A percentile compares a stretch with the other conserved stretches of the same genome.
These are phyloP conservation scores for Clivina fossor DNA, from an alignment of 2,888 invertebrate genomes.

Conservation along the genomic window DNA sequence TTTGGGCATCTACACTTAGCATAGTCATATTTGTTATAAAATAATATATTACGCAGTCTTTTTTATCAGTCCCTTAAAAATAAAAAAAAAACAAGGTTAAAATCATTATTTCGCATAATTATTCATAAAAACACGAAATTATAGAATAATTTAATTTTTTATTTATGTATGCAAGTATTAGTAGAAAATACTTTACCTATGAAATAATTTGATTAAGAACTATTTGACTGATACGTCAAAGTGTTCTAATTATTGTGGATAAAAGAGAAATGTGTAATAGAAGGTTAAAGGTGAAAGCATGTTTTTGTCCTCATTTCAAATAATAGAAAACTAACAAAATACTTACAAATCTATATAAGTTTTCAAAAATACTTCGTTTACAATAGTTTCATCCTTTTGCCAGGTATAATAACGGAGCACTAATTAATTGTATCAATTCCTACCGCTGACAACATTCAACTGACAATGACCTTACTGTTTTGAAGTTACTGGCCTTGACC, in stretches of 20 bases:
- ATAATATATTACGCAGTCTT: constrained; percentile 22
- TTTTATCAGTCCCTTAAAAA: constrained; percentile 30
- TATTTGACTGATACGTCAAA: too few species aligned
- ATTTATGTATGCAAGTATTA: too few species aligned
- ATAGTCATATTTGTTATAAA: constrained; percentile 49
- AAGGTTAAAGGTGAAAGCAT: constrained; percentile 34
- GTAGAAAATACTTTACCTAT: too few species aligned
- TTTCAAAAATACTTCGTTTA: constrained; percentile 6
- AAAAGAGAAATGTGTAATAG: constrained; percentile 25
- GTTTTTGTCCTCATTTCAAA: constrained; percentile 6
- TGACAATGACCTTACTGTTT: constrained; percentile 48
- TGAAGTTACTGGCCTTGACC: constrained; percentile 50
- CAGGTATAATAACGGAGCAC: constrained; percentile 23
- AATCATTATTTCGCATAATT: not conserved
- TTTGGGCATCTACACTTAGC: constrained; percentile 68
- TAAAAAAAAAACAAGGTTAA: too few species aligned
- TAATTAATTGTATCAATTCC: constrained; percentile 24
- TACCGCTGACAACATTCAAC: constrained; percentile 27
- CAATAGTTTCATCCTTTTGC: constrained; percentile 25
- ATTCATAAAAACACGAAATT: constrained; percentile 7
- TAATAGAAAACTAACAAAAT: not conserved
- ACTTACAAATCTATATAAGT: constrained; percentile 11
- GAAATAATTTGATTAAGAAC: too few species aligned
- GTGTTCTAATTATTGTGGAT: too few species aligned
- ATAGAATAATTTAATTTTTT: too few species aligned